Conservation (phyloP, 2,797 vertebrate species). For the Sorex maritimensis region DNA sequence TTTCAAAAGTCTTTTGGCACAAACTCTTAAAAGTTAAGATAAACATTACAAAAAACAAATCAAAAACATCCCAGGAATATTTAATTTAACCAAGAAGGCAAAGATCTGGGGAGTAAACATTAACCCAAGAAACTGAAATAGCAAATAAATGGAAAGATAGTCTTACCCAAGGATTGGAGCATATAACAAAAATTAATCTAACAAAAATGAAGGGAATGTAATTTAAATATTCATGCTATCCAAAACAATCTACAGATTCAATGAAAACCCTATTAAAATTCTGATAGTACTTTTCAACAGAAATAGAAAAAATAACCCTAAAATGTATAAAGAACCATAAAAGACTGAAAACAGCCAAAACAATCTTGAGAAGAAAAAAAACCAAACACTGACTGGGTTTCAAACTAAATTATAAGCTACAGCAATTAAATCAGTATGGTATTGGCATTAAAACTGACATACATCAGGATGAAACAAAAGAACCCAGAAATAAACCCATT, state of each 20-base stretch:
- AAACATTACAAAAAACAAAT: neutral
- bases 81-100: constrained; percentile 18
- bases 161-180: neutral
- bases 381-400: neutral
- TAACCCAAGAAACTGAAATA: neutral
- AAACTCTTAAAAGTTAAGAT: constrained; percentile 11
- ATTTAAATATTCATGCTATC: neutral
- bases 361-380: constrained; percentile 41
- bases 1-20: constrained; percentile 51
- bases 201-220: constrained; percentile 1
- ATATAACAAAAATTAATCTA: constrained; percentile 10
- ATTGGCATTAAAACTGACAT: constrained; percentile 10
- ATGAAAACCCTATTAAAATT: constrained; percentile 23
- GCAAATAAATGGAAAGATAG: constrained; percentile 11
- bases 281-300: constrained; percentile 40
- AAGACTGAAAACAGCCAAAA: neutral
- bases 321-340: constrained; percentile 7
- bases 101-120: constrained; percentile 13
- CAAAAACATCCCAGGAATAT: neutral
- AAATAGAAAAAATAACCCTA: constrained; percentile 12
- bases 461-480: constrained; percentile 18
- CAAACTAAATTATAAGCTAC: constrained; percentile 52
- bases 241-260: constrained; percentile 25
- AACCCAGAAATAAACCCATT: neutral
- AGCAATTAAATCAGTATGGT: neutral